Evolutionary conservation across 2,113 vertebrate genomes (phyloP).

Genomic region (Peromyscus leucopus): DNA sequence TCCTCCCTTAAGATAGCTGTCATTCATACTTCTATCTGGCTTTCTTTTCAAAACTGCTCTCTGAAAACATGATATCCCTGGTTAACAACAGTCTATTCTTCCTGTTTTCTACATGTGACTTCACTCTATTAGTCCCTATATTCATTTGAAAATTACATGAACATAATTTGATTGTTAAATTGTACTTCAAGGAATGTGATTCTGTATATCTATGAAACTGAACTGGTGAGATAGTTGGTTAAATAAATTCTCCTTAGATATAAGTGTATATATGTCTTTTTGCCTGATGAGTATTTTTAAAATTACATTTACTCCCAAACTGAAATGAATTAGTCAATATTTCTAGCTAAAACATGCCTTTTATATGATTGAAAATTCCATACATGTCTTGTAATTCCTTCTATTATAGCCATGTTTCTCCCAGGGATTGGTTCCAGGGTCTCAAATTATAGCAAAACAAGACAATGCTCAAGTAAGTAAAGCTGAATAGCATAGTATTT

Average conservation of each 20-base stretch:
- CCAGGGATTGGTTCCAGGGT: neutral
- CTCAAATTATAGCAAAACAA: neutral
- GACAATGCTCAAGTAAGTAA: neutral
- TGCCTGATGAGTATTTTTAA: neutral
- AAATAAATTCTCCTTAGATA: neutral
- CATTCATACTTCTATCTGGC: neutral
- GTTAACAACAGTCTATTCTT: neutral
- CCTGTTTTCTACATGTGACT: neutral
- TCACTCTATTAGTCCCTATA: neutral
- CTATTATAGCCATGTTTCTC: accelerated
- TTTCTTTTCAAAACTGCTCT: neutral
- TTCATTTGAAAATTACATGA: neutral
- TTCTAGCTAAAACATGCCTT: neutral
- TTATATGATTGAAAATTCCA: neutral
- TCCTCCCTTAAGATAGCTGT: neutral
- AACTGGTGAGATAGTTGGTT: neutral
- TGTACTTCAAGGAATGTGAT: neutral
- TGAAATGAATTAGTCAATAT: neutral
- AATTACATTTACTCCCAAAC: neutral
- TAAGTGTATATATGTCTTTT: neutral
- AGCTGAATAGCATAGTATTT: neutral
- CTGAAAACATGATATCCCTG: neutral
- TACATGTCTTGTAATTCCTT: neutral
- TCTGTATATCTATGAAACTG: neutral
- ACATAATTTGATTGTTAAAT: neutral